Evolutionary conservation across 2,113 vertebrate species (phyloP).

Genomic region (Pyrgilauda ruficollis): DNA sequence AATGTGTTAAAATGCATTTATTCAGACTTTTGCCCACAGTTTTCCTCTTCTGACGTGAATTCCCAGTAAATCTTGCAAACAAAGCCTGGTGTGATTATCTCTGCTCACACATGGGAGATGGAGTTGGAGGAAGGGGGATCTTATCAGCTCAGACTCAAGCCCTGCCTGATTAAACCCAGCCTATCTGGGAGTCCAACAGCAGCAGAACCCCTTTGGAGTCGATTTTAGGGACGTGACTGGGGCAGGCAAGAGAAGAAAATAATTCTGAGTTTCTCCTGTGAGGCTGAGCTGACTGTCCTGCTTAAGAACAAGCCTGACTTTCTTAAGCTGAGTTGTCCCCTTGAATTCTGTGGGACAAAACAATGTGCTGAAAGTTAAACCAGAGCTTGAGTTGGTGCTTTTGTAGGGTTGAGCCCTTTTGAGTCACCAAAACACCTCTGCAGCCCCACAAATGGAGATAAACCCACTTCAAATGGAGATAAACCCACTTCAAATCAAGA

Average conservation of each 20-base stretch:
- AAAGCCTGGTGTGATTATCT: neutral
- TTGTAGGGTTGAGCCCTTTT: neutral
- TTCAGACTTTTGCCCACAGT: neutral
- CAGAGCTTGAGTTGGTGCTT: neutral
- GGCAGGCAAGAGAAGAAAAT: neutral
- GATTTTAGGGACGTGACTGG: neutral
- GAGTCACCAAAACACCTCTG: neutral
- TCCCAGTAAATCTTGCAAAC: neutral
- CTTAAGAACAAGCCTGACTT: neutral
- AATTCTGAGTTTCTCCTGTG: neutral
- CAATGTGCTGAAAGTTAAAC: neutral
- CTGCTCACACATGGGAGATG: neutral
- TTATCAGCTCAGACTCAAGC: neutral
- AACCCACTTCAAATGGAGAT: neutral
- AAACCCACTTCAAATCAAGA: neutral
- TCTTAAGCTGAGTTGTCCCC: neutral
- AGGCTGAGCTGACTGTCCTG: neutral
- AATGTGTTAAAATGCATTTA: neutral
- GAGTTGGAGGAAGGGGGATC: neutral
- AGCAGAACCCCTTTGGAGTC: neutral
- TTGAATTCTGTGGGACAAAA: neutral
- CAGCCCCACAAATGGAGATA: neutral
- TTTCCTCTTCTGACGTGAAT: neutral
- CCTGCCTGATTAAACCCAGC: slow-evolving; percentile 4
- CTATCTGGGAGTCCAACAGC: neutral